These are phyloP conservation scores for Scaptomyza hsui DNA, from an alignment of 1,140 invertebrate genomes.

Conservation along the genomic window DNA sequence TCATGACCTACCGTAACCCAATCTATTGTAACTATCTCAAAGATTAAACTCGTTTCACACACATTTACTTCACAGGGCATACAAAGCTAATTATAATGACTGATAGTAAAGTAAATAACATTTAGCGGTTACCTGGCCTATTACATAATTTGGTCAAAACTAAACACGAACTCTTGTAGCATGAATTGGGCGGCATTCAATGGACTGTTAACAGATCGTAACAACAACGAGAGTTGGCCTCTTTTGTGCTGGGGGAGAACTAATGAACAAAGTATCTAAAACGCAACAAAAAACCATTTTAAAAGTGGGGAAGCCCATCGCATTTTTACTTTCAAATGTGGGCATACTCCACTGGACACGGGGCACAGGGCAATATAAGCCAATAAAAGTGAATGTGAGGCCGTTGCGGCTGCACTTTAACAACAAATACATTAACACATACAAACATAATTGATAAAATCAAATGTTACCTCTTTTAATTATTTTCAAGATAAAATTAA, in stretches of 20 bases:
- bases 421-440: conserved; percentile 15
- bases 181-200: conserved; percentile 15
- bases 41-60: not conserved
- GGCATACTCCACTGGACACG: conserved; percentile 1
- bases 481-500: too few species aligned
- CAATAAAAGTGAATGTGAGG: conserved; percentile 51
- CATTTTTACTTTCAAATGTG: not conserved
- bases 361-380: not conserved
- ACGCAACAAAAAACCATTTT: not conserved
- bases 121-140: conserved; percentile 2
- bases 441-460: conserved; percentile 31
- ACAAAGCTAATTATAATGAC: conserved; percentile 31
- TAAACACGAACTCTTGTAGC: conserved; percentile 4
- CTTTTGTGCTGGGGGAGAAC: not conserved
- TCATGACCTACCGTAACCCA: conserved; percentile 2
- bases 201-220: conserved; percentile 23
- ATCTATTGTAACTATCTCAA: not conserved
- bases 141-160: conserved; percentile 10
- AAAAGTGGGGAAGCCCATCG: not conserved
- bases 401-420: conserved; percentile 42
- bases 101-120: conserved; percentile 11
- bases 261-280: too few species aligned
- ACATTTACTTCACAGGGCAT: conserved; percentile 2
- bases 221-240: conserved; percentile 1
- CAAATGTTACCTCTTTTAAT: conserved; percentile 46